Conservation (phyloP, 2,113 vertebrate species). For the Guaruba guarouba region DNA sequence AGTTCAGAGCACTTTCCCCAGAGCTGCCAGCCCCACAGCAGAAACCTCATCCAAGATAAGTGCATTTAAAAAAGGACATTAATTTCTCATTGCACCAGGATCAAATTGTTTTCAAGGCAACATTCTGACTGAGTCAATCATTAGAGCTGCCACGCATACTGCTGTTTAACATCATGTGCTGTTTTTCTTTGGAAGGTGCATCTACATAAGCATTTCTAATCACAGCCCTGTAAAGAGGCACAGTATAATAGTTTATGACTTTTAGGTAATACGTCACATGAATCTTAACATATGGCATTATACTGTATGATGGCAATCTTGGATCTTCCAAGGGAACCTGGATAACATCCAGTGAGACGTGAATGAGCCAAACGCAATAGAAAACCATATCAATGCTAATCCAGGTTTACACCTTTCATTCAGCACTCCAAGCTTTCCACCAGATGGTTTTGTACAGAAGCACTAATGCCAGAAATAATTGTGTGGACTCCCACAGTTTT, state of each 20-base stretch:
- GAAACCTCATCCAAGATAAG: not conserved
- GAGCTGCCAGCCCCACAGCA: not conserved
- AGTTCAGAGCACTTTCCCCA: not conserved
- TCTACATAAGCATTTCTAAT: constrained; percentile 80
- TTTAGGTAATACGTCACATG: constrained; percentile 79
- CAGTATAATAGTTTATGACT: constrained; percentile 76
- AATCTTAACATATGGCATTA: constrained; percentile 82
- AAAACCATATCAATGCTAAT: constrained; percentile 74
- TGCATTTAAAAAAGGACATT: constrained; percentile 27
- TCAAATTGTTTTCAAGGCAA: constrained; percentile 62
- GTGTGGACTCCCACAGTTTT: constrained; percentile 57
- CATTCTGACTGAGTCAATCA: constrained; percentile 49
- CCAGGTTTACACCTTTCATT: constrained; percentile 81
- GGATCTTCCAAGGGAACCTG: constrained; percentile 74
- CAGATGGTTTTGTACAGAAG: constrained; percentile 76
- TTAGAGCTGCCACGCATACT: constrained; percentile 44
- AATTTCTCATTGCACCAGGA: constrained; percentile 46
- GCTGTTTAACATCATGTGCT: constrained; percentile 67
- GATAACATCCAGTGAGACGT: constrained; percentile 74
- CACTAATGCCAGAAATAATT: constrained; percentile 67
- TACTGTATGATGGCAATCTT: constrained; percentile 76
- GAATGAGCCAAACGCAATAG: constrained; percentile 76
- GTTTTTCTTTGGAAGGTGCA: constrained; percentile 70
- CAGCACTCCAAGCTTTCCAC: constrained; percentile 63
- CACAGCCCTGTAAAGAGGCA: constrained; percentile 69